phyloP scores from a whole-genome alignment of 2,888 invertebrate species.

The Habroteleia sp. region DNA sequence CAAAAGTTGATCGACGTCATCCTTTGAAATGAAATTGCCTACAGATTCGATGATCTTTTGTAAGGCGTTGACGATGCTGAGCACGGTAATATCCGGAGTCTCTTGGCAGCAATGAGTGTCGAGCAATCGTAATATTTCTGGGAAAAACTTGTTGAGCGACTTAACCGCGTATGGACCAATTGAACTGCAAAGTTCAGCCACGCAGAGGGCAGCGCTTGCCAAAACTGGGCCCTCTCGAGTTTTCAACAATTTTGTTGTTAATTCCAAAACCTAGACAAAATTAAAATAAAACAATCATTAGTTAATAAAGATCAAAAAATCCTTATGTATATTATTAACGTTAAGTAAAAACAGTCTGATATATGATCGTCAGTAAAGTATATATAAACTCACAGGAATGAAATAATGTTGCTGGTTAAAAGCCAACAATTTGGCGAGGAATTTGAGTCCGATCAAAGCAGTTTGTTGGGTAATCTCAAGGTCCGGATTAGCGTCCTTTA shows the following conservation, averaged over 20 bases:
- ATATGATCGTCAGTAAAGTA: too few species aligned
- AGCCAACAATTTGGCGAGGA: constrained; percentile 89
- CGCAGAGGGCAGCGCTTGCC: constrained; percentile 88
- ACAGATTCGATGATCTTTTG: constrained; percentile 91
- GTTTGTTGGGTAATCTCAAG: constrained; percentile 89
- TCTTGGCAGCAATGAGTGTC: constrained; percentile 84
- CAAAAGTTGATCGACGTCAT: constrained; percentile 89
- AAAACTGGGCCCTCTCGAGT: constrained; percentile 84
- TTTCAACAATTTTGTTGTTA: constrained; percentile 85
- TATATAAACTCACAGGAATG: constrained; percentile 82
- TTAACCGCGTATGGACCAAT: constrained; percentile 89
- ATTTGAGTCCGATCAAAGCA: constrained; percentile 90
- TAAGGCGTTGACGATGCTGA: constrained; percentile 89
- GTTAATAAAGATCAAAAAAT: too few species aligned
- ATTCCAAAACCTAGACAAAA: constrained; percentile 84
- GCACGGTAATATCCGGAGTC: constrained; percentile 84
- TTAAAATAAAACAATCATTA: neutral
- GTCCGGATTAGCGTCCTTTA: constrained; percentile 82
- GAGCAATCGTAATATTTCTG: constrained; percentile 86
- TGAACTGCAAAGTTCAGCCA: constrained; percentile 89
- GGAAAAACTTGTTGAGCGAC: constrained; percentile 90
- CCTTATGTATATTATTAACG: too few species aligned
- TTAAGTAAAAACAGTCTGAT: too few species aligned
- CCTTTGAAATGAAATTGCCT: constrained; percentile 92
- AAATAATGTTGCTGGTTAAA: constrained; percentile 86